phyloP scores from a whole-genome alignment of 2,113 vertebrate species.

The Pelodiscus sinensis region DNA sequence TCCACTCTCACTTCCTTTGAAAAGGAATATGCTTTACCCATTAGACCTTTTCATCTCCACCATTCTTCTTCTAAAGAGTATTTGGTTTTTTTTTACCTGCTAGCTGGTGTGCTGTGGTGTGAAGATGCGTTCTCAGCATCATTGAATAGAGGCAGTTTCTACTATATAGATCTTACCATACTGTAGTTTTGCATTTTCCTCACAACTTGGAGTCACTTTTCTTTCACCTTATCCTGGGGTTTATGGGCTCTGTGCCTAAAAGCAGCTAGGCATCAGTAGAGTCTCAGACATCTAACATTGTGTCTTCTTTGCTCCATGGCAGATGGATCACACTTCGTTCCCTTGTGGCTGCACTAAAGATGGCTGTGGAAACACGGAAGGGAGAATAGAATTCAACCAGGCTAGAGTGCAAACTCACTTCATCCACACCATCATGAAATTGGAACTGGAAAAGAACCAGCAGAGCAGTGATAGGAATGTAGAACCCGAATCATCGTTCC shows the following conservation, averaged over 20 bases:
- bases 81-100: neutral
- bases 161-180: accelerated
- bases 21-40: neutral
- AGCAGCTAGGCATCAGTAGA: too few relatives aligned
- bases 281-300: neutral
- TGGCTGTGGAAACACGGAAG: conserved; percentile 90
- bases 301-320: neutral
- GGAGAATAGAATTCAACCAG: conserved; percentile 95
- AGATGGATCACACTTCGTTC: conserved; percentile 98
- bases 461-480: conserved; percentile 58
- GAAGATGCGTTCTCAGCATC: neutral
- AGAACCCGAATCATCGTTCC: conserved; percentile 23
- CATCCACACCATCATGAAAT: conserved; percentile 95
- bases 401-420: conserved; percentile 93
- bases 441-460: conserved; percentile 88
- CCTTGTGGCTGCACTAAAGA: conserved; percentile 95
- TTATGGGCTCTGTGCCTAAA: too few relatives aligned
- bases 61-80: neutral
- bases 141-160: accelerated
- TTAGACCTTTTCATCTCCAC: neutral
- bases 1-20: neutral
- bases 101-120: neutral
- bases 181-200: neutral
- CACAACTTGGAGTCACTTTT: neutral
- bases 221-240: neutral